Evolutionary conservation across 2,888 invertebrate species (phyloP), one percentile per base, ranked within the genome.

Genomic region (Pocota personata): DNA sequence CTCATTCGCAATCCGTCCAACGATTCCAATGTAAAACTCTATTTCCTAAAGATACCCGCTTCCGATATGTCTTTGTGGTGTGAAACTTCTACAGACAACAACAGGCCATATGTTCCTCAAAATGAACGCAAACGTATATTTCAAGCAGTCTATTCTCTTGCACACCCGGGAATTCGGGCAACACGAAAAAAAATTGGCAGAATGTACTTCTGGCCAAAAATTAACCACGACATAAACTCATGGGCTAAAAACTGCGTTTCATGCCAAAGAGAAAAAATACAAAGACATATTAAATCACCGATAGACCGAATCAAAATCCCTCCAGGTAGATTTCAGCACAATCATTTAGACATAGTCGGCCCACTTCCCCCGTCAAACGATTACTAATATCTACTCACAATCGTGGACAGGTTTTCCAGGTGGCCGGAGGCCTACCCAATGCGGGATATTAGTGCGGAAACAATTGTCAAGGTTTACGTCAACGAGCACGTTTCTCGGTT

Each of bases 51-150:
- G 12, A 66, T 66, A 35, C 64, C 35, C 3, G 19, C 48, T 21
- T 50, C 21, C 5, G 16, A 66, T 6, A 35, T 2, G 2, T n/a
- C 32, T 12, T 7, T 66, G 10, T 66, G 50, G 48, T 66, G 48
- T 50, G 50, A 66, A 66, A 66, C 37, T 12, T 50, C 50, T 10
- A 50, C 50, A 37, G 21, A 37, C 1, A n/a, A 14, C 37, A 66
- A 50, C 10, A 21, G 66, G 12, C 66, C 66, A 35, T 52, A 24
- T 50, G 62, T 66, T 12, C 66, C 66, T 3, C 1, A 24, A 66
- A 24, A n/a, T 27, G 5, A 52, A 27, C 12, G 52, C 10, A 27
- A 52, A 30, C 0, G 3, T 12, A 27, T 30, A 24, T 52, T 27
- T 30, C 27, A 30, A 4, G 27, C 24, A n/a, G 7, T 52, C 1